Conservation (phyloP, 37 sponge, comb jelly and placozoan species). For the Theonella swinhoei region DNA sequence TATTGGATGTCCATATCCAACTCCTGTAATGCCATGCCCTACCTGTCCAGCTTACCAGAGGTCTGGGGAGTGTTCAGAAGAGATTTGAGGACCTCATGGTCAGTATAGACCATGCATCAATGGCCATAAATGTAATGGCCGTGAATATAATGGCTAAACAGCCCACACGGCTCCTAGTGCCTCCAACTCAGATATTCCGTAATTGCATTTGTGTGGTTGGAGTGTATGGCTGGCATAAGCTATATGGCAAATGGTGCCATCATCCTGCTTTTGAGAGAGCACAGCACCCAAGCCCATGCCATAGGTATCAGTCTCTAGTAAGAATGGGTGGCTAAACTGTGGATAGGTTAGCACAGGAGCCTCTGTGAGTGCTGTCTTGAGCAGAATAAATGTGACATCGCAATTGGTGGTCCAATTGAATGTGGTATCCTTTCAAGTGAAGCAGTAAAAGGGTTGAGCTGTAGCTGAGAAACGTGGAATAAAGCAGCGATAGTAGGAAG, state of each 20-base stretch:
- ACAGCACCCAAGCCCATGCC: slow-evolving; percentile 31
- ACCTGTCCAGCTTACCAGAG: slow-evolving; percentile 32
- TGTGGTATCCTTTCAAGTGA: slow-evolving; percentile 8
- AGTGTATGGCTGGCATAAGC: slow-evolving; percentile 32
- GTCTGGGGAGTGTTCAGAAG: slow-evolving; percentile 35
- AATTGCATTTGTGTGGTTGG: slow-evolving; percentile 27
- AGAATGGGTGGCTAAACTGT: neutral
- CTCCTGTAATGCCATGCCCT: slow-evolving; percentile 33
- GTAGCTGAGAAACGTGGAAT: neutral
- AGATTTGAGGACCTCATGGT: slow-evolving; percentile 33
- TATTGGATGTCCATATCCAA: slow-evolving; percentile 28
- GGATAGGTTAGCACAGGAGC: slow-evolving; percentile 34
- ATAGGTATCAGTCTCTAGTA: slow-evolving; percentile 41
- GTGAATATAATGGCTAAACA: slow-evolving; percentile 15
- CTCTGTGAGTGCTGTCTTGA: slow-evolving; percentile 1
- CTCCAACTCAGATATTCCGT: slow-evolving; percentile 22
- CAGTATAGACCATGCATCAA: slow-evolving; percentile 9
- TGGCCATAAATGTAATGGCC: slow-evolving; percentile 36
- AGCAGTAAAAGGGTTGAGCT: slow-evolving; percentile 9
- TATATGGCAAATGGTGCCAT: neutral
- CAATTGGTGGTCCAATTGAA: slow-evolving; percentile 21
- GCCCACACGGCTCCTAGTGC: slow-evolving; percentile 41
- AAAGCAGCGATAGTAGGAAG: neutral
- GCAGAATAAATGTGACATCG: slow-evolving; percentile 9
- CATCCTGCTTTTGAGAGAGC: slow-evolving; percentile 21